A percentile compares a stretch with the other conserved stretches of the same genome.
phyloP scores from a whole-genome alignment of 2,888 invertebrate species.

The Acleris emargana region DNA sequence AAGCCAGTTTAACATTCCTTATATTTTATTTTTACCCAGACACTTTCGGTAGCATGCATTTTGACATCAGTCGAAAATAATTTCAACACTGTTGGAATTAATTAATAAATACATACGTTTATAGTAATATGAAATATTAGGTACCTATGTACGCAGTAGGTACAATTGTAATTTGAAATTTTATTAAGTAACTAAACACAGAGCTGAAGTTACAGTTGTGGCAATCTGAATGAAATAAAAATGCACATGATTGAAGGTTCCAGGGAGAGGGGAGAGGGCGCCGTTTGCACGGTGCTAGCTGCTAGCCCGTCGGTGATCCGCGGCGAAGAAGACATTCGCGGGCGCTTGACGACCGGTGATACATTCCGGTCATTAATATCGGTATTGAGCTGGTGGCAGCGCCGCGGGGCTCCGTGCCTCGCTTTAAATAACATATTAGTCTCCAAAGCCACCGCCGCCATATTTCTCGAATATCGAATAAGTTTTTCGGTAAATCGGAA shows the following conservation, averaged over 20 bases:
- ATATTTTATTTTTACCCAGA: conserved; percentile 16
- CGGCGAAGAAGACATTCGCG: conserved; percentile 66
- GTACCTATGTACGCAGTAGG: too few species aligned
- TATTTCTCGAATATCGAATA: conserved; percentile 68
- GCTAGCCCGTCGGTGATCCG: conserved; percentile 44
- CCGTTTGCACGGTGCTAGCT: conserved; percentile 41
- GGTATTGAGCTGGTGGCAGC: conserved; percentile 73
- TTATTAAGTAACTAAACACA: too few species aligned
- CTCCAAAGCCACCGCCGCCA: conserved; percentile 74
- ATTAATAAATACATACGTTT: too few species aligned
- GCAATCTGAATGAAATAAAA: too few species aligned
- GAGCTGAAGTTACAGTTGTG: too few species aligned
- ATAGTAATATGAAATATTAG: too few species aligned
- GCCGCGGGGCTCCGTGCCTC: conserved; percentile 67
- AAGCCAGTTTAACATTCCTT: conserved; percentile 40
- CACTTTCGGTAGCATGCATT: conserved; percentile 24
- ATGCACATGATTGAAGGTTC: too few species aligned
- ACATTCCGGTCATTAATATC: conserved; percentile 75
- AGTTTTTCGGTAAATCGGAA: conserved; percentile 71
- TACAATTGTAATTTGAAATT: too few species aligned
- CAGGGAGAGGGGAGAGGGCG: not conserved
- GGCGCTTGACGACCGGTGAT: conserved; percentile 57
- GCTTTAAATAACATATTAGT: conserved; percentile 77
- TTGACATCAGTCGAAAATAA: not conserved
- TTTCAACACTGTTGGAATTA: too few species aligned